Conservation (phyloP, 2,797 vertebrate genomes). For the Ceryle rudis region DNA sequence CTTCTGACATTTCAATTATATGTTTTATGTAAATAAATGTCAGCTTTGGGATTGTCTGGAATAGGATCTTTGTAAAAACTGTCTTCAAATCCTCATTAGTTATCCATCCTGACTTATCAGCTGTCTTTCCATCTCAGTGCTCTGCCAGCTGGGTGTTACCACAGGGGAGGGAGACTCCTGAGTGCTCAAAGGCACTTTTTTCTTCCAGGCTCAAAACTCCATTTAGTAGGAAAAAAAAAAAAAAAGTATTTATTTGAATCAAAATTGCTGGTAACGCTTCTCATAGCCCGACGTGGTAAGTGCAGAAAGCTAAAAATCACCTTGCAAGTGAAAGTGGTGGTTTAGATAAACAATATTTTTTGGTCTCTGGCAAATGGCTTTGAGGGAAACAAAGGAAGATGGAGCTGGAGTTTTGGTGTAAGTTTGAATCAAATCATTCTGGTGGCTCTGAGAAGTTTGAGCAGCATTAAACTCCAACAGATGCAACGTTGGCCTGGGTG, state of each 20-base stretch:
- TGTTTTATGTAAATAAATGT: slow-evolving; percentile 9
- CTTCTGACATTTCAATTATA: neutral
- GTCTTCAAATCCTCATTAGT: neutral
- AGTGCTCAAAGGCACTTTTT: neutral
- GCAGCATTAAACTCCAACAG: neutral
- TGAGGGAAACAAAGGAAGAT: neutral
- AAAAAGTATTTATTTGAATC: neutral
- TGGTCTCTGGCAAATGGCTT: neutral
- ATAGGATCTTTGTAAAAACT: neutral
- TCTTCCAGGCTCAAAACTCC: neutral
- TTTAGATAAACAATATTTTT: neutral
- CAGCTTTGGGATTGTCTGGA: neutral
- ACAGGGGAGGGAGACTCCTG: neutral
- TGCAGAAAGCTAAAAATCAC: neutral
- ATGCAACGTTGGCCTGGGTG: neutral
- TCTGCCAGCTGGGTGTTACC: neutral
- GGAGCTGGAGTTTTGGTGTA: neutral
- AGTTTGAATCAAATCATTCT: neutral
- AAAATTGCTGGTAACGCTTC: neutral
- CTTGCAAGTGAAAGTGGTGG: neutral
- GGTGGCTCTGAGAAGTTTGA: neutral
- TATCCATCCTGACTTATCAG: neutral
- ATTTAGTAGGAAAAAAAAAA: neutral
- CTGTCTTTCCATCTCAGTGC: neutral
- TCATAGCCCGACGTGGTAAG: neutral